Evolutionary conservation across 2,797 vertebrate genomes (phyloP).

Genomic region (Spea hammondii): DNA sequence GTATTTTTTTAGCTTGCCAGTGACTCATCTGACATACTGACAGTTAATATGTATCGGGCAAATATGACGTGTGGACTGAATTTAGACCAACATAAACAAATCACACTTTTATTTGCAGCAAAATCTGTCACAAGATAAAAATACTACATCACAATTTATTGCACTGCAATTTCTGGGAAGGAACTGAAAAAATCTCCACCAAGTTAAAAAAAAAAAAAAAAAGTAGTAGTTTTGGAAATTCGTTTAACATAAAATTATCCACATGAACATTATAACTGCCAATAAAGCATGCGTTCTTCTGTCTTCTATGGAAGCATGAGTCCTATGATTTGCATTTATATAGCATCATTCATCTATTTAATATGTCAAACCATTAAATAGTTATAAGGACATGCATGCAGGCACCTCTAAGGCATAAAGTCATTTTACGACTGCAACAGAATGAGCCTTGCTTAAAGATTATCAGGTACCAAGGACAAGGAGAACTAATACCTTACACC

Average conservation of each 20-base stretch:
- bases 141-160: slow-evolving; percentile 15
- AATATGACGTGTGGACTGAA: slow-evolving; percentile 29
- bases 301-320: slow-evolving; percentile 27
- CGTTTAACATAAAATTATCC: slow-evolving; percentile 33
- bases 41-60: slow-evolving; percentile 20
- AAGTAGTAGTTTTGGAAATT: slow-evolving; percentile 19
- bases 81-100: slow-evolving; percentile 36
- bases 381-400: slow-evolving; percentile 35
- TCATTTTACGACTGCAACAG: slow-evolving; percentile 24
- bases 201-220: slow-evolving; percentile 16
- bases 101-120: slow-evolving; percentile 23
- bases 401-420: slow-evolving; percentile 35
- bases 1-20: background rate
- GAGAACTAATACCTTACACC: background rate
- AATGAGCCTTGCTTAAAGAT: slow-evolving; percentile 22
- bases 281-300: slow-evolving; percentile 35
- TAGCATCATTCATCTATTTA: slow-evolving; percentile 52
- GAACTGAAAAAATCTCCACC: slow-evolving; percentile 10
- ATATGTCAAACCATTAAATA: slow-evolving; percentile 51
- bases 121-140: slow-evolving; percentile 5
- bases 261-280: slow-evolving; percentile 22
- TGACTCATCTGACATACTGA: slow-evolving; percentile 21
- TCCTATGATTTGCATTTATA: slow-evolving; percentile 48
- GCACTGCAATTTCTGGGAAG: slow-evolving; percentile 26
- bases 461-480: slow-evolving; percentile 19